These are phyloP conservation scores for human (Homo sapiens) DNA, from an alignment of 2,113 vertebrate genomes.

Conservation along the genomic window GRCh38 chr1:16397001-16397500, in stretches of 20 bases:
- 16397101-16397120: not conserved
- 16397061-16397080: not conserved
- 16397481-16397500: conserved; percentile 72
- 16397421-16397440: conserved; percentile 34
- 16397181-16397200: conserved; percentile 11
- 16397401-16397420: conserved; percentile 67
- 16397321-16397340: not conserved
- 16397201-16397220: not conserved
- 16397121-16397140: not conserved
- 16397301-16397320: conserved; percentile 5
- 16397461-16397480: conserved; percentile 45
- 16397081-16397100: not conserved
- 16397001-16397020: not conserved
- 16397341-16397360: conserved; percentile 49
- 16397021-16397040: not conserved
- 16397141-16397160: not conserved
- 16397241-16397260: conserved; percentile 45
- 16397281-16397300: conserved; percentile 42
- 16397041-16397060: not conserved
- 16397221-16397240: conserved; percentile 16
- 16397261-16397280: conserved; percentile 43
- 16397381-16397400: not conserved
- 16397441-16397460: conserved; percentile 80
- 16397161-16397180: not conserved
- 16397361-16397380: conserved; percentile 49